Percentiles rank a stretch among this genome's conserved stretches.
These are phyloP conservation scores for Halichoeres trimaculatus DNA, from an alignment of 2,113 vertebrate species.

Conservation along the genomic window DNA sequence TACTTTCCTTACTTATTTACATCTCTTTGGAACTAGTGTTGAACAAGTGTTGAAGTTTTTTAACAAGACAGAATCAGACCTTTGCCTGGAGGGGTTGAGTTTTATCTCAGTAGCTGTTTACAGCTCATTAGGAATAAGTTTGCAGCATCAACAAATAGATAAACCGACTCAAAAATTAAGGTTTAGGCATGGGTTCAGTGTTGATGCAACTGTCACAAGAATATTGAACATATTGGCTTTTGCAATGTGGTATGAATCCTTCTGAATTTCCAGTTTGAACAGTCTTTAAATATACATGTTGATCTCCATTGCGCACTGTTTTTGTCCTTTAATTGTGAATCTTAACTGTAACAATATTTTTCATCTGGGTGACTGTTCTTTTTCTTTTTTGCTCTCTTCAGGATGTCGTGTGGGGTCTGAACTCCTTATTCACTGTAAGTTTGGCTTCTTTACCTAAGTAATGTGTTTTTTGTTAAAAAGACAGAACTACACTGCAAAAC, in stretches of 20 bases:
- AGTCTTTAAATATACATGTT: background rate
- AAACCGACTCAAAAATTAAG: background rate
- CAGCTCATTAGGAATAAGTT: too few relatives aligned
- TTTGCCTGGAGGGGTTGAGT: too few relatives aligned
- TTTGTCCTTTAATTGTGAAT: background rate
- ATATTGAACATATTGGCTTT: too few relatives aligned
- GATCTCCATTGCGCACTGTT: too few relatives aligned
- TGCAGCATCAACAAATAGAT: background rate
- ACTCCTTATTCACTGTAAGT: slow-evolving; percentile 99
- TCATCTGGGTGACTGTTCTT: background rate
- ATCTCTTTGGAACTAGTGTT: too few relatives aligned
- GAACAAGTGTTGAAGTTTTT: too few relatives aligned
- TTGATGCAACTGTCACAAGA: background rate
- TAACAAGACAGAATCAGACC: too few relatives aligned
- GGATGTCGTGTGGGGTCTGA: slow-evolving; percentile 99
- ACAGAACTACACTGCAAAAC: too few relatives aligned
- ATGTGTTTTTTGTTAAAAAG: background rate
- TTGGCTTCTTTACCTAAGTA: background rate
- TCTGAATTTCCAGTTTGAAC: background rate
- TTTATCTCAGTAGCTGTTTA: too few relatives aligned
- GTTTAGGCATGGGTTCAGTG: background rate
- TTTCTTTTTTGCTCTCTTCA: slow-evolving; percentile 69
- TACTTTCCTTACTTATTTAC: too few relatives aligned
- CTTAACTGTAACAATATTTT: background rate
- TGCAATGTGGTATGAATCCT: background rate